A percentile compares a stretch with the other conserved stretches of the same genome.
phyloP scores from a whole-genome alignment of 2,888 invertebrate genomes.

The Quadriops clusia region DNA sequence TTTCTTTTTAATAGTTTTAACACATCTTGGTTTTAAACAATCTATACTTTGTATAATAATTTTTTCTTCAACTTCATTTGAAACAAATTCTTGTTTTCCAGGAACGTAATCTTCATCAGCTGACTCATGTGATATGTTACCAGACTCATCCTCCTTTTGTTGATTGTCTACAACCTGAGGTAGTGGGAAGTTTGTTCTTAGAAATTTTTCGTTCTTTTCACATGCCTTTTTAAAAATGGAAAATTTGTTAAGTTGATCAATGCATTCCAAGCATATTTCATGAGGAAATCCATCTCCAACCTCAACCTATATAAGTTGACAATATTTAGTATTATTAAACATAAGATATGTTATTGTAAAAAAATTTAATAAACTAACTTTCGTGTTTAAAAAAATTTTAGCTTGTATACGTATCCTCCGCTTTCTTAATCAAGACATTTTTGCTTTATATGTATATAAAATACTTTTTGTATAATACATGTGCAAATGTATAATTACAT shows the following conservation, averaged over 20 bases:
- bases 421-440: too few relatives aligned
- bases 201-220: conserved; percentile 19
- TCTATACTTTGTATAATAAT: neutral
- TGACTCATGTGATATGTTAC: conserved; percentile 5
- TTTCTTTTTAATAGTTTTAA: neutral
- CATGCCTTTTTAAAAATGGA: conserved; percentile 23
- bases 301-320: too few relatives aligned
- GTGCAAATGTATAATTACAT: too few relatives aligned
- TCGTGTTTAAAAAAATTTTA: too few relatives aligned
- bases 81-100: conserved; percentile 2
- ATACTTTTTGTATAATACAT: too few relatives aligned
- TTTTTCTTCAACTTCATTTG: conserved; percentile 3
- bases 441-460: too few relatives aligned
- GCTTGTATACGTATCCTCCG: too few relatives aligned
- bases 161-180: conserved; percentile 4
- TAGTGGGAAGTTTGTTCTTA: conserved; percentile 8
- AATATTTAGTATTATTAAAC: too few relatives aligned
- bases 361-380: too few relatives aligned
- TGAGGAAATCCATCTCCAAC: conserved; percentile 24
- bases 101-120: conserved; percentile 6
- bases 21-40: neutral
- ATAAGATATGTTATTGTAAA: too few relatives aligned
- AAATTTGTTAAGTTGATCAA: conserved; percentile 18
- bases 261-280: conserved; percentile 23
- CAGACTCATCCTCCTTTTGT: conserved; percentile 5